Conservation (phyloP, 2,797 vertebrate genomes). For the Lepilemur ruficaudatus region DNA sequence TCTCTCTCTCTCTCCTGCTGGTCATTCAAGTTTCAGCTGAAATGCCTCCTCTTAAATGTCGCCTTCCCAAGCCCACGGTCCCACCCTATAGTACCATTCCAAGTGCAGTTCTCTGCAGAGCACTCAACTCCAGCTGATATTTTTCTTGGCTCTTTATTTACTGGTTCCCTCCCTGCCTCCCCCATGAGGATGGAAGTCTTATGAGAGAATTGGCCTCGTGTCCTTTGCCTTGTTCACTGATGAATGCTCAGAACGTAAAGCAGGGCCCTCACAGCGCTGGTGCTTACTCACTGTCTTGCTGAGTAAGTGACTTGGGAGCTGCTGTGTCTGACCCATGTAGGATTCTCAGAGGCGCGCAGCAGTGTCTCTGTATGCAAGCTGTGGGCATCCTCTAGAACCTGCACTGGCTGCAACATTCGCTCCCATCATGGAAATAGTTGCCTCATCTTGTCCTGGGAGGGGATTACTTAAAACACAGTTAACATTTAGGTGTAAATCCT, state of each 20-base stretch:
- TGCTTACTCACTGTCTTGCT: not conserved
- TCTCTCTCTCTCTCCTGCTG: not conserved
- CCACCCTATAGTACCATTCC: not conserved
- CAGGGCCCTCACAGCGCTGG: not conserved
- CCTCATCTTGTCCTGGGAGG: not conserved
- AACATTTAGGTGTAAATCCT: not conserved
- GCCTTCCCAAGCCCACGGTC: not conserved
- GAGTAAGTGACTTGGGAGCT: not conserved
- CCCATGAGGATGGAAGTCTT: not conserved
- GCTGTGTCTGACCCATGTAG: not conserved
- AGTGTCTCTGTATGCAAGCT: not conserved
- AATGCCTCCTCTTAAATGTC: not conserved
- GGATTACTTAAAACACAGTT: not conserved
- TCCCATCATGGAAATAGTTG: not conserved
- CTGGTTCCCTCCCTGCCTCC: not conserved
- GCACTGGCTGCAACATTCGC: not conserved
- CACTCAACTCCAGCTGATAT: not conserved
- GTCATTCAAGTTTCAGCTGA: not conserved
- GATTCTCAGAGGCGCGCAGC: too few relatives aligned
- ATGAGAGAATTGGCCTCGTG: not conserved
- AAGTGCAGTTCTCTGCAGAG: not conserved
- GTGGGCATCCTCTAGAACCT: accelerated
- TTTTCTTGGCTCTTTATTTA: slow-evolving; percentile 42
- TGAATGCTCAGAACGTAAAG: not conserved
- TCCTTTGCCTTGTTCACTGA: not conserved